Base-by-base conservation (phyloP, 2,797 vertebrate genomes). In the Helicolenus hilgendorfi region DNA sequence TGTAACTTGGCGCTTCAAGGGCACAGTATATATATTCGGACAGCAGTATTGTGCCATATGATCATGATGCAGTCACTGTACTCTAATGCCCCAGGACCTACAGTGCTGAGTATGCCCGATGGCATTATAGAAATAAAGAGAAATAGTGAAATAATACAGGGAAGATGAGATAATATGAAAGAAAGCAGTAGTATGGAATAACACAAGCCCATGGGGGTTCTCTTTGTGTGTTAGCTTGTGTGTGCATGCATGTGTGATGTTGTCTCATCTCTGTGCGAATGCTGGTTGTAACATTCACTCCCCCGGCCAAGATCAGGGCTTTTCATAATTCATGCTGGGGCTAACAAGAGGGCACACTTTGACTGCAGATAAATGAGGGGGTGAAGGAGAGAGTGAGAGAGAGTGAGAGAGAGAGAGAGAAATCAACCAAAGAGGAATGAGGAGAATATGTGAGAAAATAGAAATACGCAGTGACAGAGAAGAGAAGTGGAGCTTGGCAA, bases 271-370 rank as follows among this genome's bases (percentile, higher is more conserved):
- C 64, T 86, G 69, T 59, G 24, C 11, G 14, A 85, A 77, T 38
- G 45, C 64, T 82, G 83, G 74, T 81, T 82, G 76, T 78, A 64
- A 45, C 11, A 4, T 77, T 82, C n/a, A 41, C 35, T 83, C 81
- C 83, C 36, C 41, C 3, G 49, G 80, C 67, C 74, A 83, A 81
- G 72, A 89, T 89, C 79, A 86, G 31, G 73, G 76, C 62, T 77
- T 90, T 15, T 85, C 63, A 85, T 75, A 84, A 80, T 92, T 81
- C 78, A 83, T 81, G 83, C 87, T 14, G 69, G 59, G 68, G 72
- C 86, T 69, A 70, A 92, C 78, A 79, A n/a, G 72, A 86, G 84
- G 73, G 75, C 60, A 63, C 72, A 82, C 77, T 72, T 18, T 33
- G 79, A 71, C 77, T 85, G 74, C 89, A 77, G 82, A 90, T 79